These are phyloP conservation scores for Panulirus ornatus DNA, from an alignment of 1,140 invertebrate genomes.

Conservation along the genomic window DNA sequence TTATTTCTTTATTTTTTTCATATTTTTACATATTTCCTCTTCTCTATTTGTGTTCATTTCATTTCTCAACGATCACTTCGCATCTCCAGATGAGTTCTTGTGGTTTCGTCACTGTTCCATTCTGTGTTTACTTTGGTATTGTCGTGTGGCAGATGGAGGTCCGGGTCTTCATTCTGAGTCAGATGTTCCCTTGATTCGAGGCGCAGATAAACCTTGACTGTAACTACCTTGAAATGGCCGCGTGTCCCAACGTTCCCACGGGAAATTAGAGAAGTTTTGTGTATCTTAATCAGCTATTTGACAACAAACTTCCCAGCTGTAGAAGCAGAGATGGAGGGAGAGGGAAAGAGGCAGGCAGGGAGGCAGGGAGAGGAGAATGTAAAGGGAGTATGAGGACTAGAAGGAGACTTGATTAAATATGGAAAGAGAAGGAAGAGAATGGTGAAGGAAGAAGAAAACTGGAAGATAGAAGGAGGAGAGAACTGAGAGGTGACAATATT, in stretches of 20 bases:
- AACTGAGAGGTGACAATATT: not conserved
- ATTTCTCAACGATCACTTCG: too few species aligned
- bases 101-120: too few species aligned
- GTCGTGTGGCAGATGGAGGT: too few species aligned
- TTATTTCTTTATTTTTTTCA: not conserved
- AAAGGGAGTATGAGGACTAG: not conserved
- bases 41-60: not conserved
- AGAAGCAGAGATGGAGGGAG: not conserved
- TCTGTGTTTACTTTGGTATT: too few species aligned
- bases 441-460: not conserved
- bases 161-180: too few species aligned
- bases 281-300: slow-evolving; percentile 39
- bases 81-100: too few species aligned
- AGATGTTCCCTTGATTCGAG: too few species aligned
- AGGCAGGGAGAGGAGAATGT: not conserved
- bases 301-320: slow-evolving; percentile 19
- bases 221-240: slow-evolving; percentile 24
- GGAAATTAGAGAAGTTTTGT: slow-evolving; percentile 44
- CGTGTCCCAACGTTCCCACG: slow-evolving; percentile 8
- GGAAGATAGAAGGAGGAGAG: not conserved
- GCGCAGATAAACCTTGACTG: not conserved
- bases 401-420: not conserved
- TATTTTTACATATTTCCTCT: not conserved
- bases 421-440: not conserved
- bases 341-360: not conserved